These are phyloP conservation scores for Neosalanx taihuensis DNA, from an alignment of 2,797 vertebrate genomes.

Conservation along the genomic window DNA sequence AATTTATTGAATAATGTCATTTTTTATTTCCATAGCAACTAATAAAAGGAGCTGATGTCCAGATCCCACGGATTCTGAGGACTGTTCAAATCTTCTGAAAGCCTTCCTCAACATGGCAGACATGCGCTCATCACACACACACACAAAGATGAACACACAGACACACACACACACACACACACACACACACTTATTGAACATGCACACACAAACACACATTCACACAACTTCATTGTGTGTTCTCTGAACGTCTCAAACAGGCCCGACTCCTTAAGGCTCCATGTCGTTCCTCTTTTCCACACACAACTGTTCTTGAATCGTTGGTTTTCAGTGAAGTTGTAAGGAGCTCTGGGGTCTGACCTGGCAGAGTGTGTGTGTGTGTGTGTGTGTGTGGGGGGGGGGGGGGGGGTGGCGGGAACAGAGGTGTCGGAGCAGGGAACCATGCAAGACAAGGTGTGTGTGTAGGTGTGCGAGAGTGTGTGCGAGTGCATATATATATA, in stretches of 20 bases:
- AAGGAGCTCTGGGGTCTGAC: constrained; percentile 47
- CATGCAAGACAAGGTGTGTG: constrained; percentile 1
- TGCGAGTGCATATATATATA: neutral
- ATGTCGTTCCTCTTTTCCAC: neutral
- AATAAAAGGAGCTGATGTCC: constrained; percentile 53
- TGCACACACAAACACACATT: too few species aligned
- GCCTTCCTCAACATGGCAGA: constrained; percentile 6
- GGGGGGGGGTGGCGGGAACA: constrained; percentile 3
- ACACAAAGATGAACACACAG: constrained; percentile 1
- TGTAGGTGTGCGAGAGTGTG: neutral
- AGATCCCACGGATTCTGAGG: constrained; percentile 43
- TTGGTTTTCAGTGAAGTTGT: constrained; percentile 16
- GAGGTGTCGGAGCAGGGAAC: constrained; percentile 3
- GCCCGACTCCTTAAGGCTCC: too few species aligned
- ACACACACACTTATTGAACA: constrained; percentile 19
- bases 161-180: neutral
- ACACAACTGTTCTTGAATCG: neutral
- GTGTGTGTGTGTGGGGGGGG: constrained; percentile 15
- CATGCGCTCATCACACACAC: constrained; percentile 11
- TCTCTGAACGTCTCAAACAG: too few species aligned
- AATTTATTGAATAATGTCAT: constrained; percentile 70
- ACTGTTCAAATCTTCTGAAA: constrained; percentile 17
- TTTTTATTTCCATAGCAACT: constrained; percentile 68
- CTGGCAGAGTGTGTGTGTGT: constrained; percentile 16
- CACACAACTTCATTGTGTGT: too few species aligned